Conservation (phyloP, 2,113 vertebrate genomes). For the Cygnus atratus region DNA sequence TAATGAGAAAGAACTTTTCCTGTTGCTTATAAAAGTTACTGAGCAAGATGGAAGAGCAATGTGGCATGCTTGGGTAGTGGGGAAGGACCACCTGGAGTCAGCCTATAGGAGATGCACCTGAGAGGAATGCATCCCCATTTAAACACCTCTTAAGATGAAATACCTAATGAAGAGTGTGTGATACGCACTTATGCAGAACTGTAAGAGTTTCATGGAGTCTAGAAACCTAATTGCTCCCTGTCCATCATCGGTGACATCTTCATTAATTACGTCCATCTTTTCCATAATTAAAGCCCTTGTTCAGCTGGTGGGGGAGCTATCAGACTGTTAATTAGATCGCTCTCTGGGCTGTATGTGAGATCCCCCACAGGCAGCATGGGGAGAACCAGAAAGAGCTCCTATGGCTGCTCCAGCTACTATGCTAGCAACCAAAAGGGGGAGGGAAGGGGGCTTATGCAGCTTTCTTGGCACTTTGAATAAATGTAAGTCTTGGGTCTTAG, state of each 20-base stretch:
- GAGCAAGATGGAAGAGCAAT: not conserved
- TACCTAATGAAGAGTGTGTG: not conserved
- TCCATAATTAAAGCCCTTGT: constrained; percentile 31
- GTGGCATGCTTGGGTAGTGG: not conserved
- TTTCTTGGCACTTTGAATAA: not conserved
- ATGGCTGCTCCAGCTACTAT: not conserved
- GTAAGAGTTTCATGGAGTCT: not conserved
- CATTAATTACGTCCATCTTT: constrained; percentile 25
- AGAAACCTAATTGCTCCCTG: constrained; percentile 21
- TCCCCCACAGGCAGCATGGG: not conserved
- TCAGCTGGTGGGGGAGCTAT: not conserved
- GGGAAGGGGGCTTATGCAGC: not conserved
- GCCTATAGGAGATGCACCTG: not conserved
- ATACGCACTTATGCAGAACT: not conserved
- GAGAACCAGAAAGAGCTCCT: not conserved
- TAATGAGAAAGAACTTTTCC: not conserved
- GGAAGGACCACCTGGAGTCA: not conserved
- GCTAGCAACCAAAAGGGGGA: not conserved
- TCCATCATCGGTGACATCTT: constrained; percentile 38
- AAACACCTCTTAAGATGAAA: not conserved
- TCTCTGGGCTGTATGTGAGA: not conserved
- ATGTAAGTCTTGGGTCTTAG: not conserved
- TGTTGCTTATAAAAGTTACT: not conserved
- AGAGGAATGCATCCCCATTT: not conserved
- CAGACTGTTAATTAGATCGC: not conserved